phyloP scores from a whole-genome alignment of 37 sponge, comb jelly and placozoan species.

The Beroe ovata region DNA sequence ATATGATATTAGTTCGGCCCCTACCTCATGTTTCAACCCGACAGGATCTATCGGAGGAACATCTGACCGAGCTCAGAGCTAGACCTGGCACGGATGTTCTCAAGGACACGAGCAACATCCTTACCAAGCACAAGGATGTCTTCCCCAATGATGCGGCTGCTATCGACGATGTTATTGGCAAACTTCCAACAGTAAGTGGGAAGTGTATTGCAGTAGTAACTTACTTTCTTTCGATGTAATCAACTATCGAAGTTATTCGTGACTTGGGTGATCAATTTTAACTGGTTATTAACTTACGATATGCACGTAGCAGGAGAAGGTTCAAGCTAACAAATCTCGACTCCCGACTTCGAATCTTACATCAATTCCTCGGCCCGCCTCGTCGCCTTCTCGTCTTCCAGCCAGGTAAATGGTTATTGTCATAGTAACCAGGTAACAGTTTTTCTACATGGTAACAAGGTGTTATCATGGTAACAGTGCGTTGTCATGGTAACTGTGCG shows the following conservation, averaged over 20 bases:
- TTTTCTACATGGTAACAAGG: neutral
- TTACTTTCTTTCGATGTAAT: no score
- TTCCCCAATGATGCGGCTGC: slow-evolving; percentile 2
- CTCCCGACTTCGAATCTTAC: slow-evolving; percentile 17
- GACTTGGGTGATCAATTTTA: no score
- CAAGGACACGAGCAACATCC: slow-evolving; percentile 28
- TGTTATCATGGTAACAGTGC: neutral
- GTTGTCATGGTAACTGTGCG: neutral
- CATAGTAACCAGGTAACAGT: no score
- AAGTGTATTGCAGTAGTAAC: no score
- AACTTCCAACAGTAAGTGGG: slow-evolving; percentile 12
- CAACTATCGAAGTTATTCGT: no score
- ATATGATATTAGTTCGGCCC: no score
- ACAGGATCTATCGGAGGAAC: slow-evolving; percentile 1
- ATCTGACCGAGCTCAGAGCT: slow-evolving; percentile 5
- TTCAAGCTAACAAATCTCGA: neutral
- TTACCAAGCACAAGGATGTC: slow-evolving; percentile 14
- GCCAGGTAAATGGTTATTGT: slow-evolving; percentile 8
- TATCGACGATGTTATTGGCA: neutral
- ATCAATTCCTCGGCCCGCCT: slow-evolving; percentile 34
- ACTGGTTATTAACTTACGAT: no score
- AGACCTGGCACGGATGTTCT: neutral
- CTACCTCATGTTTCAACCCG: no score
- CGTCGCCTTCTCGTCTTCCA: slow-evolving; percentile 33
- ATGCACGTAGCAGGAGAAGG: slow-evolving; percentile 59